These are phyloP conservation scores for Tachycineta bicolor DNA, from an alignment of 2,113 vertebrate genomes.

Conservation along the genomic window DNA sequence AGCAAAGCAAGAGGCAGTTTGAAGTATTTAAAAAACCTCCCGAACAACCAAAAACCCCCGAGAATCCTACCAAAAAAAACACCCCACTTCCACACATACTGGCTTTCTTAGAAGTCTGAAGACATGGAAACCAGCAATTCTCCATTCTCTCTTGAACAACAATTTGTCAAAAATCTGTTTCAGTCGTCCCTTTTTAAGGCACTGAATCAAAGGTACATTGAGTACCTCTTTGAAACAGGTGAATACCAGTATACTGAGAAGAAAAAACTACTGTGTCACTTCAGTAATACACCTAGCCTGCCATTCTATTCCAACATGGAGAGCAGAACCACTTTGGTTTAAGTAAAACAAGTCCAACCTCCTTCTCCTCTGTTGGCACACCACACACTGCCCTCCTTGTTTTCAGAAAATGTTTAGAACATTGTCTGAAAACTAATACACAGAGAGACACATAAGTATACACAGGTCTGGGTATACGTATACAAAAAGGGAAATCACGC, in stretches of 20 bases:
- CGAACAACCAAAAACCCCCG: not conserved
- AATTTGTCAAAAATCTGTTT: not conserved
- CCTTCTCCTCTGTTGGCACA: not conserved
- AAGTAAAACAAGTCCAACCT: not conserved
- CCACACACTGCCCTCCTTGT: not conserved
- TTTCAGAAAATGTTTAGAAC: not conserved
- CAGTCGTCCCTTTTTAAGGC: not conserved
- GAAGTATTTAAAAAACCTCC: not conserved
- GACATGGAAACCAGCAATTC: not conserved
- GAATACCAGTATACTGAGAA: not conserved
- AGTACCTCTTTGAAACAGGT: not conserved
- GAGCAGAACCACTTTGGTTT: not conserved
- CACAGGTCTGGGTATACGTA: rapidly evolving
- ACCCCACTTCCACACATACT: rapidly evolving
- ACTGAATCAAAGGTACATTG: not conserved
- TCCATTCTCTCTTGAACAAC: not conserved
- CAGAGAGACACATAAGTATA: not conserved
- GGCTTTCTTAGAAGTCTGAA: not conserved
- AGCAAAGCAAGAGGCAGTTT: not conserved
- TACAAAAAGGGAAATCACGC: not conserved
- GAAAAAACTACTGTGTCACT: not conserved
- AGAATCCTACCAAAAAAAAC: rapidly evolving
- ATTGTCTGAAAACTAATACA: not conserved
- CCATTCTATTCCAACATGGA: not conserved
- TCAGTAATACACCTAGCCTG: not conserved